Evolutionary conservation across 1,140 invertebrate species (phyloP).

Genomic region (Pseudachorutes palmiensis): DNA sequence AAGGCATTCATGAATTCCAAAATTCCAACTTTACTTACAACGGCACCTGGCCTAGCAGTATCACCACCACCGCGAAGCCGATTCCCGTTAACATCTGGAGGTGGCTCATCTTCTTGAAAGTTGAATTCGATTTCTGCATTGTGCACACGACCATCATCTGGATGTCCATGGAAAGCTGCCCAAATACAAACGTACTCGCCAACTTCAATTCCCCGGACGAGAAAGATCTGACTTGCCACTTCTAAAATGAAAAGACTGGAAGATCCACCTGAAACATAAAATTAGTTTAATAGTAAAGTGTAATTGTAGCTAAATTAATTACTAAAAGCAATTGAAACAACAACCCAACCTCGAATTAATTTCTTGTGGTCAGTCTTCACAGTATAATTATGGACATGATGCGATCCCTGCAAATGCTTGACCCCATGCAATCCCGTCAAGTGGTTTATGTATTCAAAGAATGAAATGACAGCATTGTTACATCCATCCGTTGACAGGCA

Average conservation of each 20-base stretch:
- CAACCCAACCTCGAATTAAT: conserved; percentile 10
- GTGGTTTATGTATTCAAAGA: conserved; percentile 4
- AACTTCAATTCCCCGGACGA: conserved; percentile 2
- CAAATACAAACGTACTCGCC: background rate
- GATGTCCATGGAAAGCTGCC: background rate
- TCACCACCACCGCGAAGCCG: background rate
- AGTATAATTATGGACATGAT: conserved; percentile 4
- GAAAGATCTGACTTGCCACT: background rate
- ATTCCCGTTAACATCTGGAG: background rate
- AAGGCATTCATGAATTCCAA: no score
- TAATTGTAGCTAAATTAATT: background rate
- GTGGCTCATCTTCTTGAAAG: conserved; percentile 5
- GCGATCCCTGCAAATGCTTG: background rate
- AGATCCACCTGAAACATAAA: background rate
- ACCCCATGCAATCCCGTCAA: background rate
- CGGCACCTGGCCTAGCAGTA: background rate
- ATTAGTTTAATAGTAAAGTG: background rate
- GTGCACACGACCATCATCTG: background rate
- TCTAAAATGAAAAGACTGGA: conserved; percentile 4
- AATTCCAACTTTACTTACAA: background rate
- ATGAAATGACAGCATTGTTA: conserved; percentile 4
- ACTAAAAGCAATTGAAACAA: no score
- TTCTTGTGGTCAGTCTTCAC: background rate
- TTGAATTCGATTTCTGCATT: background rate
- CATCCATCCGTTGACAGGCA: conserved; percentile 1